A percentile compares a stretch with the other conserved stretches of the same genome.
Evolutionary conservation across 2,113 vertebrate genomes (phyloP).

Genomic region (Haliaeetus leucogaster): DNA sequence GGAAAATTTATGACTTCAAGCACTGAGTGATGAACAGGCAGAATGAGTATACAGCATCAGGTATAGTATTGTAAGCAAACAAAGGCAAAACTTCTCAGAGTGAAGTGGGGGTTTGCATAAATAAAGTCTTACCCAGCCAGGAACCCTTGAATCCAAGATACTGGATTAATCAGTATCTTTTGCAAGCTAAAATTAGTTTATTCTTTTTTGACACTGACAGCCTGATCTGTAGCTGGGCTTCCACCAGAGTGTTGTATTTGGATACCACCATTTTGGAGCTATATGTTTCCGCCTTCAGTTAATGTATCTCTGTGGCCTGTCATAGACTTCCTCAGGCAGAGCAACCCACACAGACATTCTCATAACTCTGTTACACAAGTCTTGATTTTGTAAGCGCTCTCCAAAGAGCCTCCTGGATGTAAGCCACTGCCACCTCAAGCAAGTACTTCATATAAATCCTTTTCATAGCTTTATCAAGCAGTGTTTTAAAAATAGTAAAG

Average conservation of each 20-base stretch:
- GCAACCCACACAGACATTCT: background rate
- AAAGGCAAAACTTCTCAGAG: background rate
- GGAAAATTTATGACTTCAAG: background rate
- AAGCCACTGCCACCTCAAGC: background rate
- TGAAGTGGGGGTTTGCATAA: background rate
- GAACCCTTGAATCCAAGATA: background rate
- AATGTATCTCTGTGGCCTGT: background rate
- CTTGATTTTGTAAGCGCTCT: background rate
- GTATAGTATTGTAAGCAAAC: background rate
- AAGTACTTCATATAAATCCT: background rate
- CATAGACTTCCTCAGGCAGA: background rate
- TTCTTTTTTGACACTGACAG: background rate
- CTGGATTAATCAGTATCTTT: background rate
- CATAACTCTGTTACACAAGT: background rate
- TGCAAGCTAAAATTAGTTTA: background rate
- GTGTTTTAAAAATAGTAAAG: background rate
- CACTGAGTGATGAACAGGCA: background rate
- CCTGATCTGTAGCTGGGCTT: background rate
- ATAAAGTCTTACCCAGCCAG: background rate
- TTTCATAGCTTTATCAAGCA: background rate
- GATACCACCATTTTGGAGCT: background rate
- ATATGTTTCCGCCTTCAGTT: background rate
- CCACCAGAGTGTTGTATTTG: background rate
- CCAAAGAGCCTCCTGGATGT: background rate
- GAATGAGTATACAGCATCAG: background rate